phyloP scores from a whole-genome alignment of 2,888 invertebrate species.

The Sylvicola cinctus region DNA sequence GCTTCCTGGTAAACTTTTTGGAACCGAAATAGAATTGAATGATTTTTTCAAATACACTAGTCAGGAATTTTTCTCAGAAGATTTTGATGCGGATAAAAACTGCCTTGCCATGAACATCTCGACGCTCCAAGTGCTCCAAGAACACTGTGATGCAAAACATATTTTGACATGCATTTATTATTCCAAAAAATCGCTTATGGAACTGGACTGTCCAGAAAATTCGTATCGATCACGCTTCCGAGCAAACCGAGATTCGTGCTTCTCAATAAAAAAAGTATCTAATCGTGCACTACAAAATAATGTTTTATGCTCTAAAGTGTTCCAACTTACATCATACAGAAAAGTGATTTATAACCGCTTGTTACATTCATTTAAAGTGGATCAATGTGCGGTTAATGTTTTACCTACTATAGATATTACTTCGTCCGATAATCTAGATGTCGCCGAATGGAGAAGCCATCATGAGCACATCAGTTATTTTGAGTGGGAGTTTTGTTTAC shows the following conservation, averaged over 20 bases:
- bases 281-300: no score
- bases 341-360: no score
- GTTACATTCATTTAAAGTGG: no score
- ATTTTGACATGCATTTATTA: conserved; percentile 15
- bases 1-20: conserved; percentile 26
- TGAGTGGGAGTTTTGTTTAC: no score
- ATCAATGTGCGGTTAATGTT: no score
- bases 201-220: conserved; percentile 7
- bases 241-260: conserved; percentile 1
- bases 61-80: conserved; percentile 10
- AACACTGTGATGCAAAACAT: conserved; percentile 11
- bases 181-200: conserved; percentile 10
- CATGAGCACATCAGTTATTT: conserved; percentile 14
- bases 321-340: no score
- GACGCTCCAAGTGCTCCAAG: conserved; percentile 3
- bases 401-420: no score
- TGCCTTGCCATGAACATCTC: conserved; percentile 10
- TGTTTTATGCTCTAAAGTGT: no score
- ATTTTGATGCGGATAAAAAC: no score
- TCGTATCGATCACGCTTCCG: conserved; percentile 1
- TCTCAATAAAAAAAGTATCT: no score
- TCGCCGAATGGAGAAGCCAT: conserved; percentile 13
- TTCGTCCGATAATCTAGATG: no score
- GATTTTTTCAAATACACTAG: conserved; percentile 7
- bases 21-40: conserved; percentile 11